phyloP scores from a whole-genome alignment of 2,113 vertebrate genomes.

The Amazona guildingii region DNA sequence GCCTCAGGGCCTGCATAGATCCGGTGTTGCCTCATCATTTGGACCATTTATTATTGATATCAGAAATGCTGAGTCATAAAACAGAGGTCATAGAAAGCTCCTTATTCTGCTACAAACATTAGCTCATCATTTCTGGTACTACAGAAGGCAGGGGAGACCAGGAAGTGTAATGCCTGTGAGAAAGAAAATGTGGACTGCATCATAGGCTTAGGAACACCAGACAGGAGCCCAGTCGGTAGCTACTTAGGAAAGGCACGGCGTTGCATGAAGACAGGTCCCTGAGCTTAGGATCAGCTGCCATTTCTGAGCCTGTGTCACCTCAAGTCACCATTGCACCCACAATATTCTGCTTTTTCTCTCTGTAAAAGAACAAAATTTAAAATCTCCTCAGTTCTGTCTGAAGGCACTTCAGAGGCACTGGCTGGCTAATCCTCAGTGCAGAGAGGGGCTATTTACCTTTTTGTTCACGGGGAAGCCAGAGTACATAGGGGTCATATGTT shows the following conservation, averaged over 20 bases:
- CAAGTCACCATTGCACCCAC: background rate
- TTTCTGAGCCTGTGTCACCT: background rate
- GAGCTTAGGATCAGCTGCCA: background rate
- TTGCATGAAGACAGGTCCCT: background rate
- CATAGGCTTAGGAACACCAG: background rate
- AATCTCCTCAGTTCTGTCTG: background rate
- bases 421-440: background rate
- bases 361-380: background rate
- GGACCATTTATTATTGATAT: background rate
- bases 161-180: background rate
- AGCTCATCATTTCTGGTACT: conserved; percentile 14
- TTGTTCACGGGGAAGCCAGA: background rate
- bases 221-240: background rate
- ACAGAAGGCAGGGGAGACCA: background rate
- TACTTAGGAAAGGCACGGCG: background rate
- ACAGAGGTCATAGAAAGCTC: background rate
- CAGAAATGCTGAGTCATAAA: conserved; percentile 47
- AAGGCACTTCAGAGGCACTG: background rate
- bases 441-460: background rate
- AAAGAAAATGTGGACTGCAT: background rate
- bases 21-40: background rate
- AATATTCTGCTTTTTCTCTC: background rate
- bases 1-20: background rate
- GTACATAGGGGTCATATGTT: background rate
- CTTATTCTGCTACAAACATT: conserved; percentile 14